Conservation (phyloP, 1,140 invertebrate genomes). For the Caenorhabditis inopinata region DNA sequence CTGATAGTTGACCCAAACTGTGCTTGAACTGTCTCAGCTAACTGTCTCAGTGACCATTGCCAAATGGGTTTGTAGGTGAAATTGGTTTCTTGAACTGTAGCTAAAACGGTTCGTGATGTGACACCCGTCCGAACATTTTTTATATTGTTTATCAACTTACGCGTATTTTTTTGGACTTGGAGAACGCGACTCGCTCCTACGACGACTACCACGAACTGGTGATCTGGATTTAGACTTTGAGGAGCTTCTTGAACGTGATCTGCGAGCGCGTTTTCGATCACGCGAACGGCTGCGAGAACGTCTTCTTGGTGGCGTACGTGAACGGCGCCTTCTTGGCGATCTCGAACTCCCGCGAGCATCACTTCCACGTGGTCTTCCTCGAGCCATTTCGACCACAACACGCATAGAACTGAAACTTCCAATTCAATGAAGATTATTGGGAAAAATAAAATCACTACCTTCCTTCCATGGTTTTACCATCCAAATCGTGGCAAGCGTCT, state of each 20-base stretch:
- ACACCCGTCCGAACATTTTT: neutral
- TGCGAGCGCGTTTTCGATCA: conserved; percentile 21
- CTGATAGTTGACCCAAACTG: conserved; percentile 22
- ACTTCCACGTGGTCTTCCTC: conserved; percentile 43
- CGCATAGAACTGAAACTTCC: neutral
- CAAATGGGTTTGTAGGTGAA: conserved; percentile 1
- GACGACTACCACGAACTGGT: neutral
- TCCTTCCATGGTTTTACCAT: conserved; percentile 89
- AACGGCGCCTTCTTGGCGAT: conserved; percentile 38
- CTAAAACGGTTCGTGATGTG: conserved; percentile 29
- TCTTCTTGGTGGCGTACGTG: conserved; percentile 37
- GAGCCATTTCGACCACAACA: conserved; percentile 48
- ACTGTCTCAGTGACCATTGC: conserved; percentile 1
- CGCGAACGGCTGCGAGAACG: neutral
- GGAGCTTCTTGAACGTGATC: neutral
- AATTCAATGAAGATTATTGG: neutral
- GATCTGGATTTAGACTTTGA: neutral
- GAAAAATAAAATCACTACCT: conserved; percentile 75
- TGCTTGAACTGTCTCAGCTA: conserved; percentile 16
- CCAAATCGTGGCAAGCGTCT: conserved; percentile 93
- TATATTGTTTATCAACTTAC: neutral
- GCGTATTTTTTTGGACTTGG: neutral
- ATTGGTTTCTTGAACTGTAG: conserved; percentile 25
- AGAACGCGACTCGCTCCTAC: neutral
- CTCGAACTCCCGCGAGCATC: conserved; percentile 27